Evolutionary conservation across 2,113 vertebrate genomes (phyloP), one percentile per base, ranked within the genome.

Genomic region (Spheniscus mendiculus): DNA sequence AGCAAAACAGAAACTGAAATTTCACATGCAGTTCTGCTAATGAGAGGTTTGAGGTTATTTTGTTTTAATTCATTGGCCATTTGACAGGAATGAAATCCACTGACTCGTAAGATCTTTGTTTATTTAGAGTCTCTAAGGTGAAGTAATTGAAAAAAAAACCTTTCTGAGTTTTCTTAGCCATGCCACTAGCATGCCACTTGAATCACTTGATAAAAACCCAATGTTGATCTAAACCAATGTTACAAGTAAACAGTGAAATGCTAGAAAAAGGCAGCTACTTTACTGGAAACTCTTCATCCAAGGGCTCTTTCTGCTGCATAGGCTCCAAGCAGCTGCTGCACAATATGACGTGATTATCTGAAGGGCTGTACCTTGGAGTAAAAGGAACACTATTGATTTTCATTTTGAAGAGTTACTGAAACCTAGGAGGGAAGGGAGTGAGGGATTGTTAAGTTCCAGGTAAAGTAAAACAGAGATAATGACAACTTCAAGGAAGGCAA

Each of bases 401-500:
- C 79, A 47, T 89, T 94, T 86, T 74, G 45, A 90, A 92, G 87
- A 97, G 89, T 95, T 97, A 87, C 74, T 70, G 87, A 96, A 92
- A 95, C 89, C 34, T 67, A 25, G n/a, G 82, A 94, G 30, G 27
- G 56, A 27, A 66, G 59, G 45, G 62, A 76, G 65, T 50, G 70
- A 81, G 59, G 65, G 59, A 91, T 38, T 90, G 86, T 89, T 80
- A 52, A 77, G 83, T 98, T 98, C 97, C 97, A 98, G 97, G 97
- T 97, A 97, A 93, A 97, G 95, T 93, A 95, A 90, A 97, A 95
- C 76, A 78, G 93, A 97, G 97, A 92, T 89, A 96, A 87, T 93
- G 95, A 91, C 82, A 93, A 89, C 92, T 91, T 81, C 85, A 91
- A 89, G 77, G 73, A 87, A 94, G 50, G 93, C 19, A 53, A 94